A percentile compares a stretch with the other conserved stretches of the same genome.
Conservation (phyloP, 35 echinoderm and acorn worm genomes). For the Ptychodera flava region DNA sequence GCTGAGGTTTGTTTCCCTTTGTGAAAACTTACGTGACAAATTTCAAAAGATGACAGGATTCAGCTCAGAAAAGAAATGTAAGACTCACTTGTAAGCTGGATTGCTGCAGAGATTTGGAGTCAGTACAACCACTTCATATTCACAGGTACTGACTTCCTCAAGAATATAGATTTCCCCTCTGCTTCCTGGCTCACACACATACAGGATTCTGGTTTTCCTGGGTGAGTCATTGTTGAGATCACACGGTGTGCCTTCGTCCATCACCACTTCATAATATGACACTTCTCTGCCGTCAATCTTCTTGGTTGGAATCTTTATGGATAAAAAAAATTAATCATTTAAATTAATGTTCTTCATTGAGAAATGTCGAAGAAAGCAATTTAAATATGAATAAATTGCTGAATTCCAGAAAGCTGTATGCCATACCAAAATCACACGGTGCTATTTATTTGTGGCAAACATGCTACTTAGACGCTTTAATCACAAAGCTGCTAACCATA, state of each 20-base stretch:
- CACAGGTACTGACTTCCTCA: slow-evolving; percentile 89
- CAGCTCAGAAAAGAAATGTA: too few relatives aligned
- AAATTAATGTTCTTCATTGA: too few relatives aligned
- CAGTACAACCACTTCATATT: slow-evolving; percentile 80
- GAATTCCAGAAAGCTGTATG: too few relatives aligned
- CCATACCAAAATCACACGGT: too few relatives aligned
- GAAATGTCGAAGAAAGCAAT: too few relatives aligned
- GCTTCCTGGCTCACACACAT: slow-evolving; percentile 74
- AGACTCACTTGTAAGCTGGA: slow-evolving; percentile 83
- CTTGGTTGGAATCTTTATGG: slow-evolving; percentile 66
- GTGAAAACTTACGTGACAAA: background rate
- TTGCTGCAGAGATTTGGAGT: slow-evolving; percentile 61
- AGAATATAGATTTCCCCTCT: slow-evolving; percentile 67
- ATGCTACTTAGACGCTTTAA: too few relatives aligned
- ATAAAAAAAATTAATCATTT: too few relatives aligned
- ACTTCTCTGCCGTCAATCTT: slow-evolving; percentile 66
- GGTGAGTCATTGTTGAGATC: slow-evolving; percentile 58
- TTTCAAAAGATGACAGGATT: background rate
- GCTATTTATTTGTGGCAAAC: too few relatives aligned
- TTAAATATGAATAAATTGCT: too few relatives aligned
- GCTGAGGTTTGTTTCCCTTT: too few relatives aligned
- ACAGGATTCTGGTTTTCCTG: slow-evolving; percentile 50
- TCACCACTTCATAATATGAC: slow-evolving; percentile 84
- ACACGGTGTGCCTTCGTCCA: slow-evolving; percentile 78
- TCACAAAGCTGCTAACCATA: too few relatives aligned